Evolutionary conservation across 2,888 invertebrate genomes (phyloP), one percentile per base, ranked within the genome.

Genomic region (Drosophila demipolita): DNA sequence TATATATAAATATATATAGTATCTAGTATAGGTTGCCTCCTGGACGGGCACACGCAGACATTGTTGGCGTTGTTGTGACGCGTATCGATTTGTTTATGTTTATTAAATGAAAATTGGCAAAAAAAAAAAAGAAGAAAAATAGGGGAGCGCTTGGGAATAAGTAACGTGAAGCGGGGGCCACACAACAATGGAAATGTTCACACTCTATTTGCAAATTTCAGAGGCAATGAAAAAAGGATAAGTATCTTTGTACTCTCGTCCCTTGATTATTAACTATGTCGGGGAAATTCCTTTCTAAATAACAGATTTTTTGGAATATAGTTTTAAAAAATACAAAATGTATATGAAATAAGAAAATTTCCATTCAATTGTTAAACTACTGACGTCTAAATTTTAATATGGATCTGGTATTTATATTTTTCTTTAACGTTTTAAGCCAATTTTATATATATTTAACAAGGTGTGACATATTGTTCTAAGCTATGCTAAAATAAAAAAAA

Each of bases 71-170:
- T 88, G 87, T 87, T 90, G 84, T 87, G 89, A 87, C 81, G 87
- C 88, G 87, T 90, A 88, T 88, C 88, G 88, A 88, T 88, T 85
- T 88, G 90, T 88, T 90, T 88, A 88, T 89, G 85, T 89, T 88
- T 87, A 87, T 86, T 80, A 82, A 83, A 79, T 83, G 75, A 81
- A 82, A 83, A 72, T 79, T 88, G 66, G 63, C 88, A 66, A 49
- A 42, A 26, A 61, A 73, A 33, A 23, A 36, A 77, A 71, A 48
- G n/a, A 26, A 49, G 11, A 59, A 35, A 11, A 58, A 40, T 48
- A 26, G 35, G 64, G 48, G 11, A 42, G 45, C 33, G 15, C 9
- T 23, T 62, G 33, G n/a, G 7, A 26, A 53, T 49, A 61, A 67
- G 52, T 42, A 32, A 32, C 48, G 5, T 40, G 33, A 23, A 63